These are phyloP conservation scores for Laupala kohalensis DNA, from an alignment of 1,140 invertebrate species.

Conservation along the genomic window DNA sequence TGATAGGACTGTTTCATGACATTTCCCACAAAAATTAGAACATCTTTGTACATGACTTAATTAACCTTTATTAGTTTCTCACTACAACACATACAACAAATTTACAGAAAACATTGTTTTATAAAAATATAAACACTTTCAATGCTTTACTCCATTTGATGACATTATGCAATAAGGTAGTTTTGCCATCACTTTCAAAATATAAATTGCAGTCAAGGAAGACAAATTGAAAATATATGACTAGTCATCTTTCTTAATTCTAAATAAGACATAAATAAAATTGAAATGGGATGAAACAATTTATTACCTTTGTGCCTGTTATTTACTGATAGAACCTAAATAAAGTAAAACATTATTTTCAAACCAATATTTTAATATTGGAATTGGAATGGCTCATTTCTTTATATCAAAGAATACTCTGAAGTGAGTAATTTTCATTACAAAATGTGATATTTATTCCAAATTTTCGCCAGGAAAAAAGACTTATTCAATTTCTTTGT, in stretches of 20 bases:
- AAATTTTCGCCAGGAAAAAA: background rate
- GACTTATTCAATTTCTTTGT: background rate
- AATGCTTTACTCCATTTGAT: conserved; percentile 5
- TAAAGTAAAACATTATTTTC: background rate
- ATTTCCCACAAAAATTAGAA: too few relatives aligned
- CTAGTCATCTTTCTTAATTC: conserved; percentile 5
- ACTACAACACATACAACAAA: conserved; percentile 8
- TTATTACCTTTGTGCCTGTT: background rate
- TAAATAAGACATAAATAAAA: background rate
- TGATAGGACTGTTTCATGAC: too few relatives aligned
- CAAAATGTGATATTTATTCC: background rate
- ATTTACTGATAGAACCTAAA: background rate
- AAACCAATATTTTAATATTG: background rate
- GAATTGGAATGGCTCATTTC: background rate
- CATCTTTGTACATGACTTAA: background rate
- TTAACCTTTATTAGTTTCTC: background rate
- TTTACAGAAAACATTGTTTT: conserved; percentile 12
- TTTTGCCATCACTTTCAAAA: conserved; percentile 1
- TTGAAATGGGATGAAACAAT: background rate
- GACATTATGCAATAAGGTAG: conserved; percentile 6
- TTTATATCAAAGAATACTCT: background rate
- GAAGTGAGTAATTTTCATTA: background rate
- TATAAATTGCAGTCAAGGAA: conserved; percentile 10
- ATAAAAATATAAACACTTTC: conserved; percentile 13
- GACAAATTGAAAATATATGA: conserved; percentile 11